Conservation (phyloP, 2,888 invertebrate genomes). For the Leistus spinibarbis region DNA sequence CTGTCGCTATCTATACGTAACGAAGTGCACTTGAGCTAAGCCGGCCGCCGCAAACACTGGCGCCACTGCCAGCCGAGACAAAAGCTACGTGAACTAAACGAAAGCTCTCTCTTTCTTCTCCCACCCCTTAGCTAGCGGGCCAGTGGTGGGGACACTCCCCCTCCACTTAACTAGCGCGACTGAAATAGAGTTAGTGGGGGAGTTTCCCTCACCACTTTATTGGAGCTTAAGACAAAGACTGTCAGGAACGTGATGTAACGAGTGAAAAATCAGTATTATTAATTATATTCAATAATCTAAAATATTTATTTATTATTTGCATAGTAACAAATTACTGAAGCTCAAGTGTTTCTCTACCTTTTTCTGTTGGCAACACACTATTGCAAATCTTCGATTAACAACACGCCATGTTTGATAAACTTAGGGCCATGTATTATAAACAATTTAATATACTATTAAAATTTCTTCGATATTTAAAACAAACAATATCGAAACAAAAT, state of each 20-base stretch:
- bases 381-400: no score
- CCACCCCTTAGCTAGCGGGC: conserved; percentile 5
- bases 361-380: no score
- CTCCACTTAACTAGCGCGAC: neutral
- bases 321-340: no score
- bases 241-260: neutral
- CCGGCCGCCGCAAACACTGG: neutral
- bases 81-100: conserved; percentile 24
- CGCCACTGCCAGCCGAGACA: conserved; percentile 1
- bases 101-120: neutral
- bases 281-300: neutral
- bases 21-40: conserved; percentile 25
- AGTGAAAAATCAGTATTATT: no score
- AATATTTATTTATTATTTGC: no score
- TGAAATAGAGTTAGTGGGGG: neutral
- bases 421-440: no score
- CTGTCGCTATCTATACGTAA: conserved; percentile 24
- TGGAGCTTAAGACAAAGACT: neutral
- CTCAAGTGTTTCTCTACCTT: no score
- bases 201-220: neutral
- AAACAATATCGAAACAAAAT: no score
- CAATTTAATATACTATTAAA: no score
- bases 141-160: neutral
- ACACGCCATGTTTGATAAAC: no score
- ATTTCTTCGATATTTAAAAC: no score